Evolutionary conservation across 2,113 vertebrate genomes (phyloP).

Genomic region (Opisthocomus hoazin): DNA sequence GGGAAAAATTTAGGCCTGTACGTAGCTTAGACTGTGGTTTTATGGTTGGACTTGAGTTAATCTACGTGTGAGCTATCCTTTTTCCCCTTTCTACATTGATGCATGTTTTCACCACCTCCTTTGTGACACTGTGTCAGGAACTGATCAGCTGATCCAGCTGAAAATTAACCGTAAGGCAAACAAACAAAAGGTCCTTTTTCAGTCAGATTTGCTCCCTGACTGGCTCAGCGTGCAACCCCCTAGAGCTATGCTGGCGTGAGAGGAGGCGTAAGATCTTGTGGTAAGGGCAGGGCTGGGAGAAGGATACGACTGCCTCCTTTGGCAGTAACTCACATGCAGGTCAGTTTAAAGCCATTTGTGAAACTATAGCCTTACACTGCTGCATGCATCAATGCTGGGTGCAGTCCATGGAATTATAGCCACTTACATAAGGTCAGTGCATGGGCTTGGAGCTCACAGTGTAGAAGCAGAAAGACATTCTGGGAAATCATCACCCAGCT

Average conservation of each 20-base stretch:
- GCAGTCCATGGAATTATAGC: neutral
- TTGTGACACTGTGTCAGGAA: conserved; percentile 19
- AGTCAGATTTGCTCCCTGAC: neutral
- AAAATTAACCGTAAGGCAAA: conserved; percentile 15
- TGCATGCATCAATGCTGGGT: neutral
- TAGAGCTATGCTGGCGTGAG: neutral
- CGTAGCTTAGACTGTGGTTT: neutral
- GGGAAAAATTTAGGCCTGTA: neutral
- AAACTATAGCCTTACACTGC: neutral
- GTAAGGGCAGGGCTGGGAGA: neutral
- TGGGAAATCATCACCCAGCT: neutral
- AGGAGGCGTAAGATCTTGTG: neutral
- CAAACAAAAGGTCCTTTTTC: conserved; percentile 32
- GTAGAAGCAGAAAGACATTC: neutral
- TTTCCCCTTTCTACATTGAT: neutral
- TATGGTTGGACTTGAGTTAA: neutral
- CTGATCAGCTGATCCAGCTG: conserved; percentile 32
- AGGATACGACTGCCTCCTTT: neutral
- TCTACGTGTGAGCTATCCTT: neutral
- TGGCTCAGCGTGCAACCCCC: neutral
- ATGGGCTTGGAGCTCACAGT: neutral
- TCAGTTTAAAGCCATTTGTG: neutral
- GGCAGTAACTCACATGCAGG: neutral
- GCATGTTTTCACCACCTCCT: neutral
- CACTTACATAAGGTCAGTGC: neutral